phyloP scores from a whole-genome alignment of 2,888 invertebrate species.

The Bruchidius siliquastri region DNA sequence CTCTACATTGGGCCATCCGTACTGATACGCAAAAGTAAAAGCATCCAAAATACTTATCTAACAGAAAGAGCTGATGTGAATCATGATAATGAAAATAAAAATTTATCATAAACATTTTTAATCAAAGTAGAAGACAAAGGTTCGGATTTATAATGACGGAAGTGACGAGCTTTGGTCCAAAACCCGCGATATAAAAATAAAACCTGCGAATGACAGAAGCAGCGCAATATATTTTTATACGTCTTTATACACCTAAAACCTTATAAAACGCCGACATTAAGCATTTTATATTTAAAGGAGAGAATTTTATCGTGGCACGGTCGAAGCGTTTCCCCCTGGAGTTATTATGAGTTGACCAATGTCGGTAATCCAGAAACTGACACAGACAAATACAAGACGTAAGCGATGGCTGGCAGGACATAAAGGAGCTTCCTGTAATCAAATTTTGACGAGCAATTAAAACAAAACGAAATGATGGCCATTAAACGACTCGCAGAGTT shows the following conservation, averaged over 20 bases:
- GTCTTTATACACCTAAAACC: not conserved
- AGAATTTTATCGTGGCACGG: conserved; percentile 11
- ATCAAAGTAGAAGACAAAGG: not conserved
- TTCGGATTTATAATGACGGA: not conserved
- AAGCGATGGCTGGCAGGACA: conserved; percentile 34
- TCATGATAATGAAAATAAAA: not conserved
- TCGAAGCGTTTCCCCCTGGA: conserved; percentile 6
- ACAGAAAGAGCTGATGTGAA: too few relatives aligned
- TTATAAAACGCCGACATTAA: not conserved
- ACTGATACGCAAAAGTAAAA: too few relatives aligned
- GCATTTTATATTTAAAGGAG: conserved; percentile 4
- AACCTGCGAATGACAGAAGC: not conserved
- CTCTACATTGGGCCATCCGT: too few relatives aligned
- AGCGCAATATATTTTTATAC: not conserved
- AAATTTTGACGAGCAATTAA: conserved; percentile 50
- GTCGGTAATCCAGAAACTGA: conserved; percentile 18
- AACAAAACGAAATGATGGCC: conserved; percentile 47
- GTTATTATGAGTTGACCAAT: conserved; percentile 23
- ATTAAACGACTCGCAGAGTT: conserved; percentile 40
- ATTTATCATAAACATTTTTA: not conserved
- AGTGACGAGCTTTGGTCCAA: not conserved
- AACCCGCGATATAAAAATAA: not conserved
- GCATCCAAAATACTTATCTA: too few relatives aligned
- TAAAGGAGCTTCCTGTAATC: conserved; percentile 46
- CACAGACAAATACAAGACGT: conserved; percentile 27